Conservation (phyloP, 2,888 invertebrate genomes). For the Hydrotaea cyrtoneurina region DNA sequence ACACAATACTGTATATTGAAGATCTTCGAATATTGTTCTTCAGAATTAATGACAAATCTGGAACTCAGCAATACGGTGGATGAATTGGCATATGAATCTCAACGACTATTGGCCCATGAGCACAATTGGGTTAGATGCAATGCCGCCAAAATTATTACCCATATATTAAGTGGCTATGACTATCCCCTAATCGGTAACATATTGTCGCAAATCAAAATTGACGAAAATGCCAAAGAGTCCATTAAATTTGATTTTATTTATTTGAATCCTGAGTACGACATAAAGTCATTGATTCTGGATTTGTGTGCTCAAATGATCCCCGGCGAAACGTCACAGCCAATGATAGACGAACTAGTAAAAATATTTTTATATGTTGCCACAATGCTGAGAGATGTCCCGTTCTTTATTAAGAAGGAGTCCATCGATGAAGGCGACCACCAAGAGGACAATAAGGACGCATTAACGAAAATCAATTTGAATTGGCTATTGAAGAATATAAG, state of each 20-base stretch:
- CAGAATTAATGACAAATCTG: slow-evolving; percentile 82
- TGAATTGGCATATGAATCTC: slow-evolving; percentile 85
- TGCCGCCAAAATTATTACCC: slow-evolving; percentile 88
- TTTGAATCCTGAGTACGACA: slow-evolving; percentile 83
- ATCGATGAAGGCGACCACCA: slow-evolving; percentile 65
- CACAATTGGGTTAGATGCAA: slow-evolving; percentile 93
- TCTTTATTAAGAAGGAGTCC: slow-evolving; percentile 73
- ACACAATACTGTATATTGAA: slow-evolving; percentile 87
- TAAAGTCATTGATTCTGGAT: slow-evolving; percentile 88
- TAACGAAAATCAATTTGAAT: slow-evolving; percentile 84
- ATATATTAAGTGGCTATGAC: slow-evolving; percentile 85
- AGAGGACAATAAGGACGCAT: slow-evolving; percentile 69
- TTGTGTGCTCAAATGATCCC: slow-evolving; percentile 88
- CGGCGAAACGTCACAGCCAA: slow-evolving; percentile 85
- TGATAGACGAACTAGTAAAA: slow-evolving; percentile 87
- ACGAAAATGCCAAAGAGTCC: slow-evolving; percentile 41
- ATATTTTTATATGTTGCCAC: slow-evolving; percentile 87
- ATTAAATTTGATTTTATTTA: slow-evolving; percentile 83
- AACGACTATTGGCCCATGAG: slow-evolving; percentile 88
- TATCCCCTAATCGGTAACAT: slow-evolving; percentile 82
- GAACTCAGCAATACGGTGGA: slow-evolving; percentile 80
- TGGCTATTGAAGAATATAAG: slow-evolving; percentile 90
- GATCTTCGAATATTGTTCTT: slow-evolving; percentile 85
- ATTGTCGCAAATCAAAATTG: slow-evolving; percentile 70
- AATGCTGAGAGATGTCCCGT: slow-evolving; percentile 83